Percentiles rank a stretch among this genome's conserved stretches.
phyloP scores from a whole-genome alignment of 2,113 vertebrate species.

The Spermophilus dauricus region DNA sequence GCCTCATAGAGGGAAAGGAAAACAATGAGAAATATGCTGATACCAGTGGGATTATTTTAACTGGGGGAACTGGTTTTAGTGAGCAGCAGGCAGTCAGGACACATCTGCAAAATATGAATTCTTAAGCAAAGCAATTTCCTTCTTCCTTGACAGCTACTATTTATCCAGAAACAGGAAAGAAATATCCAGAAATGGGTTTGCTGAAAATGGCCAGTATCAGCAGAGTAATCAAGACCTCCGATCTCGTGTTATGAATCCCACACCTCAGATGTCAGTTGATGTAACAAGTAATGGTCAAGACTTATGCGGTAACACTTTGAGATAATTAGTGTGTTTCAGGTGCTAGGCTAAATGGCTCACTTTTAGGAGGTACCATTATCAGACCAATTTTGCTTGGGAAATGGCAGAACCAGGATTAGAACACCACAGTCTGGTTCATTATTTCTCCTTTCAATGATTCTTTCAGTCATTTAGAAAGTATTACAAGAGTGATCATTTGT shows the following conservation, averaged over 20 bases:
- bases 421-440: neutral
- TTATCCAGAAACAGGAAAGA: constrained; percentile 62
- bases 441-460: constrained; percentile 20
- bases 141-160: constrained; percentile 55
- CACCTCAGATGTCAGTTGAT: neutral
- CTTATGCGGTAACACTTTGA: constrained; percentile 3
- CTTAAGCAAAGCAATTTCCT: constrained; percentile 74
- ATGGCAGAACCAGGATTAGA: constrained; percentile 24
- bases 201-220: constrained; percentile 40
- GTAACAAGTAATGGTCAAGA: neutral
- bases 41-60: constrained; percentile 69
- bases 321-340: neutral
- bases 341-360: neutral
- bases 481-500: neutral
- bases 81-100: constrained; percentile 32
- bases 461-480: constrained; percentile 7
- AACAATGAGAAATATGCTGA: constrained; percentile 65
- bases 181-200: neutral
- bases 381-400: constrained; percentile 4
- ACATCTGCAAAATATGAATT: constrained; percentile 73
- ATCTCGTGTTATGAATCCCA: neutral
- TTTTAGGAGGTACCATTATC: neutral
- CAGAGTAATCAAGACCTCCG: neutral
- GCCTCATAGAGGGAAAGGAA: constrained; percentile 36
- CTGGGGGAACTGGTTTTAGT: constrained; percentile 64